Percentiles rank a stretch among this genome's conserved stretches.
Evolutionary conservation across 2,888 invertebrate species (phyloP).

Genomic region (Synergus gifuensis): DNA sequence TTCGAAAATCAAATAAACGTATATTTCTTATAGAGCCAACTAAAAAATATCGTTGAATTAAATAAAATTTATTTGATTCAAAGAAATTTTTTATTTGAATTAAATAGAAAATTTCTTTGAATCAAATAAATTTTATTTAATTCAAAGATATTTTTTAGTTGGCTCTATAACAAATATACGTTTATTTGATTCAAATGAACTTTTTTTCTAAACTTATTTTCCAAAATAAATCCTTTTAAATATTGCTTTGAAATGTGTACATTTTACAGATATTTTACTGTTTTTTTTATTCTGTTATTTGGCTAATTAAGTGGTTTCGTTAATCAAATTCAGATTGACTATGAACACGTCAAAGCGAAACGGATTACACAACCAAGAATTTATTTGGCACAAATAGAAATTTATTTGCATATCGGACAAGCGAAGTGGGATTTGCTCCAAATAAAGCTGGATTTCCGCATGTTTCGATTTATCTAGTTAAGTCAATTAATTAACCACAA

Average conservation of each 20-base stretch:
- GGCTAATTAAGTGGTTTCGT: not conserved
- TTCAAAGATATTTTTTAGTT: too few relatives aligned
- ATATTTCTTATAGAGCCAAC: too few relatives aligned
- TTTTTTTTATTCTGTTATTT: not conserved
- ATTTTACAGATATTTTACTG: not conserved
- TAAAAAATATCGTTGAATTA: too few relatives aligned
- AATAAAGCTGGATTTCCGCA: constrained; percentile 11
- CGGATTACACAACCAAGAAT: not conserved
- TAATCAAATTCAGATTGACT: not conserved
- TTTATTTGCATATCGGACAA: constrained; percentile 14
- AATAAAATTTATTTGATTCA: too few relatives aligned
- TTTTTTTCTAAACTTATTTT: too few relatives aligned
- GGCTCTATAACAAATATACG: too few relatives aligned
- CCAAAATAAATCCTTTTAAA: not conserved
- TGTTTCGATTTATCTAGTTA: constrained; percentile 9
- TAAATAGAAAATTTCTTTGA: too few relatives aligned
- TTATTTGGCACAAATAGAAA: constrained; percentile 1
- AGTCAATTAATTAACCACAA: not conserved
- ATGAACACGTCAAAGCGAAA: too few relatives aligned
- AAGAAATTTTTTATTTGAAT: too few relatives aligned
- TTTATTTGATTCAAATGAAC: too few relatives aligned
- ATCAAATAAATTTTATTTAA: too few relatives aligned
- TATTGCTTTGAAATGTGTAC: not conserved
- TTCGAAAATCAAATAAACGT: too few relatives aligned
- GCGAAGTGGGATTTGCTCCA: constrained; percentile 1